Evolutionary conservation across 2,888 invertebrate genomes (phyloP).

Genomic region (Caenorhabditis sp.): DNA sequence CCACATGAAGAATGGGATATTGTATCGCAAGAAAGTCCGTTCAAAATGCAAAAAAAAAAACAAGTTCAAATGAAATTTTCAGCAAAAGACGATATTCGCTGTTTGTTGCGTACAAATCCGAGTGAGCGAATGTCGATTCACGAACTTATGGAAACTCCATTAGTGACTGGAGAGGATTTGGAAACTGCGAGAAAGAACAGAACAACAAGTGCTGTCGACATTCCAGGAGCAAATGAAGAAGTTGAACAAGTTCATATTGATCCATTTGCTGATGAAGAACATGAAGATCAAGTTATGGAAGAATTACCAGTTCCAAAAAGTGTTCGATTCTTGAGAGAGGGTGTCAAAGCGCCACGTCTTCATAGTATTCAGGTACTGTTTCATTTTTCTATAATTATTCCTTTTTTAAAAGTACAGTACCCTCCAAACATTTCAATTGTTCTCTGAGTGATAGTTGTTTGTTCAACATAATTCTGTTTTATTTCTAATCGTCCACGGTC

Average conservation of each 20-base stretch:
- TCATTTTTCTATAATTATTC: constrained; percentile 6
- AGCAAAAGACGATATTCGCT: constrained; percentile 65
- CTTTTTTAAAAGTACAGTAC: no score
- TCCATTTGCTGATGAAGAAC: constrained; percentile 28
- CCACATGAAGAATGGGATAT: constrained; percentile 93
- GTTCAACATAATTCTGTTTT: no score
- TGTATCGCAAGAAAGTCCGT: constrained; percentile 83
- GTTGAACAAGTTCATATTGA: constrained; percentile 18
- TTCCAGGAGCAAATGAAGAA: constrained; percentile 35
- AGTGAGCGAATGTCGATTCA: constrained; percentile 63
- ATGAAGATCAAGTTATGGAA: constrained; percentile 35
- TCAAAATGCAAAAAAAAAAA: neutral
- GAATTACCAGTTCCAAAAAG: constrained; percentile 50
- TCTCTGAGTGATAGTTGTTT: no score
- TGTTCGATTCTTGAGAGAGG: constrained; percentile 59
- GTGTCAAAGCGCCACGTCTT: constrained; percentile 63
- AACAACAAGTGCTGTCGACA: constrained; percentile 28
- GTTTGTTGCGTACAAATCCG: constrained; percentile 65
- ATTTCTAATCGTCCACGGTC: no score
- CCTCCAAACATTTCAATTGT: no score
- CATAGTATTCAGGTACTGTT: constrained; percentile 65
- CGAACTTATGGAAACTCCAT: constrained; percentile 57
- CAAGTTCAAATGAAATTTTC: constrained; percentile 25
- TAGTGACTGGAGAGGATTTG: constrained; percentile 52
- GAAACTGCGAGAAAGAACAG: neutral